Evolutionary conservation across 2,113 vertebrate genomes (phyloP).

Genomic region (Phoenicopterus ruber): DNA sequence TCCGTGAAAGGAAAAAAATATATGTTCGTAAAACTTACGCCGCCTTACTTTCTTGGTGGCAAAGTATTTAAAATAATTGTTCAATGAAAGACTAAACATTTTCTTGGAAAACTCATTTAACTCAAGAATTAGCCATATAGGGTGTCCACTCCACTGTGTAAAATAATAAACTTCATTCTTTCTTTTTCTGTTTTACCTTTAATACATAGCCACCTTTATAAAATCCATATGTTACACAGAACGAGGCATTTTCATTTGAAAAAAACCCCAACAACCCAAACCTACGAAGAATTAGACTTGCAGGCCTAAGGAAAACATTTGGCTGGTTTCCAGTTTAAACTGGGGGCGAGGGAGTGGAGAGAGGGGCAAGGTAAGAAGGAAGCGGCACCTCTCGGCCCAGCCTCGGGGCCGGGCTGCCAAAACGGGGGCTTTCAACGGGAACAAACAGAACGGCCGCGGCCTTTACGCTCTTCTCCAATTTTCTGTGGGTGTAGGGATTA

Average conservation of each 20-base stretch:
- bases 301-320: not conserved
- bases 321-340: not conserved
- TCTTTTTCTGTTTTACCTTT: constrained; percentile 16
- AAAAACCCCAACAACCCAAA: not conserved
- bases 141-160: not conserved
- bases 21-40: not conserved
- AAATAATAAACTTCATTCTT: not conserved
- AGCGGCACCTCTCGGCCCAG: not conserved
- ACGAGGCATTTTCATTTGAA: not conserved
- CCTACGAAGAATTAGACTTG: not conserved
- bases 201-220: not conserved
- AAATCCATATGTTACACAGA: not conserved
- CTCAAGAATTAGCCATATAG: not conserved
- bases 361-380: not conserved
- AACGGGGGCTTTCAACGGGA: not conserved
- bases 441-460: not conserved
- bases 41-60: not conserved
- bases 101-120: constrained; percentile 11
- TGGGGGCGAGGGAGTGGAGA: not conserved
- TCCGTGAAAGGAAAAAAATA: not conserved
- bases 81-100: constrained; percentile 43
- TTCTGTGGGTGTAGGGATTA: not conserved
- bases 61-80: constrained; percentile 52
- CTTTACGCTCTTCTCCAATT: not conserved
- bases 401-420: not conserved